Evolutionary conservation across 2,113 vertebrate genomes (phyloP).

Genomic region (Malurus melanocephalus): DNA sequence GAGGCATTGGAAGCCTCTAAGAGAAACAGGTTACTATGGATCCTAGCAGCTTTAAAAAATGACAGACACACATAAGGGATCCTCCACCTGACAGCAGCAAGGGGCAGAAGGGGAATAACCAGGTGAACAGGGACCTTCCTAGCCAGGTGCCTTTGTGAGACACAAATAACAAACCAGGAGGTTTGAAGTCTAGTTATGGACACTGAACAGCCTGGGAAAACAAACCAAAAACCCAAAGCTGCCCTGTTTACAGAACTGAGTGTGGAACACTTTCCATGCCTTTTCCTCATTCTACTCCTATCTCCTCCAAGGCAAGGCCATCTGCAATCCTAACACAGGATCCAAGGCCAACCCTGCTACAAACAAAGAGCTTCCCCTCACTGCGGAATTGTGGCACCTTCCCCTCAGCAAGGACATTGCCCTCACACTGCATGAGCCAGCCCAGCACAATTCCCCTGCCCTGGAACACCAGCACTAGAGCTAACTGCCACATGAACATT

Average conservation of each 20-base stretch:
- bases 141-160: background rate
- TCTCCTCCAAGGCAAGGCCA: conserved; percentile 14
- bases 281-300: conserved; percentile 13
- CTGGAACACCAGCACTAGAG: background rate
- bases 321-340: background rate
- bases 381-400: background rate
- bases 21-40: background rate
- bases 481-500: conserved; percentile 9
- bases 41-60: background rate
- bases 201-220: background rate
- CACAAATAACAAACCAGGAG: background rate
- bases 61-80: background rate
- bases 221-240: background rate
- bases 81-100: background rate
- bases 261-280: background rate
- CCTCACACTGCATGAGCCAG: background rate
- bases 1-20: background rate
- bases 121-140: background rate
- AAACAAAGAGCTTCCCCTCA: conserved; percentile 33
- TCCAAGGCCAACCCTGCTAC: background rate
- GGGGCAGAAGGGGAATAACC: background rate
- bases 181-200: background rate
- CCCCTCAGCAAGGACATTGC: background rate
- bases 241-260: background rate
- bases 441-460: background rate